Conservation (phyloP, 2,113 vertebrate species). For the Bufo gargarizans region DNA sequence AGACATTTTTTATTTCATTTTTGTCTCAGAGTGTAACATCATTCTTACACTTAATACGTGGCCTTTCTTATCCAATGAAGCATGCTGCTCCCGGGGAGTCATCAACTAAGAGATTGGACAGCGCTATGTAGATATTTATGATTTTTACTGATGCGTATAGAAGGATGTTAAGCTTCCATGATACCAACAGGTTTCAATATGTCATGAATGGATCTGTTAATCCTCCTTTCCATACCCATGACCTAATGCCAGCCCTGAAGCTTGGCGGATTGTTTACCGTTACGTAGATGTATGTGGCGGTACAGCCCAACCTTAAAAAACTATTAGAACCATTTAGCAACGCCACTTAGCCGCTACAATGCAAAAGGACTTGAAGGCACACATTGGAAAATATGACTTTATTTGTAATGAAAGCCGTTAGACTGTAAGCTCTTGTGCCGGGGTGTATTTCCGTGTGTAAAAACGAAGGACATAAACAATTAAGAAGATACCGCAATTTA, state of each 20-base stretch:
- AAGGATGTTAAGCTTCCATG: constrained; percentile 17
- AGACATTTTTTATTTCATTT: not conserved
- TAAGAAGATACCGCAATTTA: constrained; percentile 14
- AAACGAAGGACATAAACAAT: constrained; percentile 1
- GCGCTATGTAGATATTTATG: constrained; percentile 14
- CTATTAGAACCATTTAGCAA: constrained; percentile 13
- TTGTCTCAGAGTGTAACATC: not conserved
- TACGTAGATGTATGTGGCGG: constrained; percentile 8
- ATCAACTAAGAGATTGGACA: not conserved
- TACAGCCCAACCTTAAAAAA: not conserved
- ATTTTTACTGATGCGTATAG: constrained; percentile 34
- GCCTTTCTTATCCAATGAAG: not conserved
- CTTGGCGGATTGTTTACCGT: not conserved
- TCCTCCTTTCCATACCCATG: constrained; percentile 20
- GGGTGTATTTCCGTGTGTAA: not conserved
- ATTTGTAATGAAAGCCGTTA: constrained; percentile 22
- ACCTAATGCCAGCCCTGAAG: constrained; percentile 3
- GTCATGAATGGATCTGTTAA: constrained; percentile 42
- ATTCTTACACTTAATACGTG: not conserved
- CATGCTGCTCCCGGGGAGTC: not conserved
- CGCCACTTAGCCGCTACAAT: constrained; percentile 14
- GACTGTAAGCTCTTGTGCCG: constrained; percentile 35
- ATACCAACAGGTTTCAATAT: constrained; percentile 14
- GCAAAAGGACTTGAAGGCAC: not conserved
- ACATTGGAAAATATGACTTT: not conserved